Evolutionary conservation across 2,888 invertebrate genomes (phyloP), one percentile per base, ranked within the genome.

Genomic region (Agonopterix subpropinquella): DNA sequence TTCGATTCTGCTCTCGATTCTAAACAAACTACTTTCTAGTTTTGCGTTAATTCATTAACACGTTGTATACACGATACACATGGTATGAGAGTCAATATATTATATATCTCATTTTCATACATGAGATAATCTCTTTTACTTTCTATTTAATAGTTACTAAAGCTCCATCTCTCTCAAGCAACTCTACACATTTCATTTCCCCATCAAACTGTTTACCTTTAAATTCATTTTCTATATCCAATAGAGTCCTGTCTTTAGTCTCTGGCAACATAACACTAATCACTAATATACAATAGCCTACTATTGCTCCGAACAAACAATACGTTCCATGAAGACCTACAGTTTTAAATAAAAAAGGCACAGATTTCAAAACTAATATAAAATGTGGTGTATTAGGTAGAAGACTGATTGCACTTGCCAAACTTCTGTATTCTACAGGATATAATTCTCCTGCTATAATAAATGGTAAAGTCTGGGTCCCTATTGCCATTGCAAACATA

Each of bases 391-490:
- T 77, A 7, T 77, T 64, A 51, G 76, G 75, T 2, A 82, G 53
- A 0, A 80, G 73, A 36, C 80, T 81, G 11, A 83, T 67, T 0
- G 80, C 80, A 0, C 80, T 77, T 0, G 92, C 92, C 0, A 92
- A 65, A 15, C 91, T 91, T 48, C 92, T 84, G 43, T 89, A 89
- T 49, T 87, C 85, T 35, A 90, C 75, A 2, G 92, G 89, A 58
- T 92, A 93, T 3, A 94, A 75, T 70, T 94, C 94, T 0, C 93
- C 93, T 48, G 92, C 91, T 71, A 94, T 90, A 5, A 92, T 90
- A 77, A 92, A 93, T 0, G 93, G 92, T 36, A 94, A 61, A 0
- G 93, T 92, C 5, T 91, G 76, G 1, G 90, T 77, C 0, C 93
- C 92, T 1, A 90, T 80, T 0, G 89, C 84, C 36, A 91, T 80